Evolutionary conservation across 2,113 vertebrate species (phyloP), one percentile per base, ranked within the genome.

Genomic region (Antechinus flavipes): DNA sequence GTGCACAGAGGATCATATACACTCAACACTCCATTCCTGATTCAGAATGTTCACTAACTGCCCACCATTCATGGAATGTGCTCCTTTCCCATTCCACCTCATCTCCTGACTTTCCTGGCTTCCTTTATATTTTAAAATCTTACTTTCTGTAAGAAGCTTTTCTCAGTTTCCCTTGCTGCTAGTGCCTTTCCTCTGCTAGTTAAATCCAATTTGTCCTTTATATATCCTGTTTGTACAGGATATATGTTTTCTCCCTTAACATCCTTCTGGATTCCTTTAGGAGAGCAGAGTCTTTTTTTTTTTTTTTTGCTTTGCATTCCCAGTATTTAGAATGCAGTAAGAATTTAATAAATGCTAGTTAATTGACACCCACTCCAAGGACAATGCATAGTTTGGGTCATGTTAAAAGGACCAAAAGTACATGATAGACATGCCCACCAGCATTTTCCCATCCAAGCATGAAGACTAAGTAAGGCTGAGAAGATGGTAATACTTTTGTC

Each of bases 381-480:
- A 42, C n/a, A 84, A 42, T 8, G 2, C 6, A 42, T n/a, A n/a
- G 14, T 76, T n/a, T n/a, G 61, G 30, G 61, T n/a, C 35, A 68
- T 8, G 19, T 23, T 16, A 76, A 76, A 76, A 76, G 30, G 30
- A 76, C 61, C 61, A 84, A 42, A 19, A 42, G 16, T 19, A 42
- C 5, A 42, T 76, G 35, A 76, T 19, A n/a, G 35, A n/a, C 35
- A 49, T 14, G 46, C 14, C 90, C 90, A n/a, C 92, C 0, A 91
- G 56, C 19, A 93, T 95, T 95, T 95, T 2, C 16, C 42, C 94
- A 93, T 94, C 93, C 90, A 49, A 7, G 94, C 91, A 96, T 54
- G 90, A 76, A 76, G 30, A n/a, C 35, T 76, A 76, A n/a, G 61
- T n/a, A 76, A 76, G 5, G 35, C 68, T 84, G 35, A 84, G 68